Base-by-base conservation (phyloP, 1,140 invertebrate species). In the Bradysia coprophila region DNA sequence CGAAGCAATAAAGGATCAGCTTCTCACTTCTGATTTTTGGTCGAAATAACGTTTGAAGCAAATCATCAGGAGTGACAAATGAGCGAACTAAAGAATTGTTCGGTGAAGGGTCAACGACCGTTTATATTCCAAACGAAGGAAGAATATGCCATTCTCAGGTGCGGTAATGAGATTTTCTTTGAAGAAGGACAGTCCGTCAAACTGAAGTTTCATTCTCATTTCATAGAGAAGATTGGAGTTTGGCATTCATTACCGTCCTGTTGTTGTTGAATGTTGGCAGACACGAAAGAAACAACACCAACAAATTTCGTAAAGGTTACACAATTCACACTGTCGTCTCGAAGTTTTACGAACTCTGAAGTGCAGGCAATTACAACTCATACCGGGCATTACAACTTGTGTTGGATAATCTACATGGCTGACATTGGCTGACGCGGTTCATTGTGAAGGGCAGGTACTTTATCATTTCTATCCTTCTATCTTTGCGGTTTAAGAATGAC, bases 371-470 rank as follows among this genome's bases (percentile, higher is more conserved):
- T 63, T 78, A 11, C 62, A 79, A 16, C 73, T 86, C 42, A 74
- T 79, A 49, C 89, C 88, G 2, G 81, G 92, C 61, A 59, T 94
- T 39, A 85, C 78, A 75, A 69, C 75, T 0, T 59, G 92, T 5
- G 63, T 79, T 49, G 79, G 87, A 54, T 93, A 88, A 88, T 78
- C 72, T 32, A 78, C 80, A 53, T 93, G 88, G 88, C 56, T 88
- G 8, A 84, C n/a, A n/a, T n/a, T n/a, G n/a, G n/a, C n/a, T n/a
- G n/a, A n/a, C 85, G 5, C 87, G 88, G 0, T 57, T 67, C n/a
- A n/a, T n/a, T n/a, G n/a, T n/a, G n/a, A n/a, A n/a, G n/a, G n/a
- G n/a, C n/a, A n/a, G n/a, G n/a, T n/a, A n/a, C n/a, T n/a, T n/a
- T n/a, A n/a, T n/a, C n/a, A n/a, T n/a, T n/a, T n/a, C n/a, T n/a